A percentile compares a stretch with the other conserved stretches of the same genome.
Evolutionary conservation across 2,797 vertebrate genomes (phyloP).

Genomic region (Cossypha dichroa): DNA sequence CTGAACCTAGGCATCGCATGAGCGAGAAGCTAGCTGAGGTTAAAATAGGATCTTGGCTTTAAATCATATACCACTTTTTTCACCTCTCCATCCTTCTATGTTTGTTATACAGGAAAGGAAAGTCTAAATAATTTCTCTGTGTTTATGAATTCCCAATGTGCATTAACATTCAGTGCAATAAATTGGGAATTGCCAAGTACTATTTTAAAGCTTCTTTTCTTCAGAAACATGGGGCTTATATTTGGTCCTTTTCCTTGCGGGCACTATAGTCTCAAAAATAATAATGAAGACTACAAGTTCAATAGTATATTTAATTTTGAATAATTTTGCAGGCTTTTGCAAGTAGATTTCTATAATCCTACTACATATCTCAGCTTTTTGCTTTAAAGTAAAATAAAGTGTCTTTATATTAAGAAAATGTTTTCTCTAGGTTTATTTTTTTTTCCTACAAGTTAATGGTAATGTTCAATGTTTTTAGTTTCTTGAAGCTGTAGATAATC

Average conservation of each 20-base stretch:
- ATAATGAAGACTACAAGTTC: neutral
- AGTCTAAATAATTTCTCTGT: slow-evolving; percentile 36
- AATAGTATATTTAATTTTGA: neutral
- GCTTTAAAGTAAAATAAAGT: neutral
- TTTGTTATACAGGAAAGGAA: slow-evolving; percentile 20
- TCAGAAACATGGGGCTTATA: neutral
- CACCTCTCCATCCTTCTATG: neutral
- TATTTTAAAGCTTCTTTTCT: slow-evolving; percentile 54
- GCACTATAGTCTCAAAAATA: neutral
- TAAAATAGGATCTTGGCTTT: neutral
- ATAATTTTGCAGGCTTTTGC: neutral
- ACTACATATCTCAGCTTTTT: neutral
- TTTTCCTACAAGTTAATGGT: neutral
- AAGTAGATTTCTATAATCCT: neutral
- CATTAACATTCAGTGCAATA: slow-evolving; percentile 56
- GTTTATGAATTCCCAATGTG: slow-evolving; percentile 63
- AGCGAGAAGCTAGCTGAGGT: neutral
- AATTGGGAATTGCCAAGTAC: slow-evolving; percentile 51
- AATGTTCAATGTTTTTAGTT: neutral
- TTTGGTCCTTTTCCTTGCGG: neutral
- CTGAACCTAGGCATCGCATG: neutral
- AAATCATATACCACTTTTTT: neutral
- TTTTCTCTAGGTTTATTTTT: neutral
- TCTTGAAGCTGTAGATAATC: neutral
- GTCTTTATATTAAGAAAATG: neutral